Evolutionary conservation across 2,797 vertebrate genomes (phyloP), one percentile per base, ranked within the genome.

Genomic region (Anguilla megastoma): DNA sequence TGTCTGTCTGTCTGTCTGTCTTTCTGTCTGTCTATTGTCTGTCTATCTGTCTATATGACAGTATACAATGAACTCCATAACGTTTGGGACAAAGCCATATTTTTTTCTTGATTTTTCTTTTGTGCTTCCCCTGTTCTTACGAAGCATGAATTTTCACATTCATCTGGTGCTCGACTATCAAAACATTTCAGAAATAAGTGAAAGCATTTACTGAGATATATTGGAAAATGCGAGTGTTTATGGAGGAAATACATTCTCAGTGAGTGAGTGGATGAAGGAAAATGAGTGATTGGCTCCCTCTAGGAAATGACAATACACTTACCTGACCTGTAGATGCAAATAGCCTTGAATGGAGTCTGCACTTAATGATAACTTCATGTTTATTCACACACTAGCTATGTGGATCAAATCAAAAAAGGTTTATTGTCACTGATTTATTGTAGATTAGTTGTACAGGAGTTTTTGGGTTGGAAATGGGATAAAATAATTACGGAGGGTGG

Each of bases 81-180:
- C 1, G 36, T 36, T 36, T 36, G 36, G 36, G 36, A 36, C 36
- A 36, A 36, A 36, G 36, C 36, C 36, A 36, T 36, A 36, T 36
- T 36, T 36, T 36, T 36, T 36, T 36, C 36, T 36, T 36, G 1
- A 36, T 92, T 94, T 93, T 93, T 92, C 87, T 10, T 56, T 56
- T 56, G 54, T 56, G 54, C 12, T 56, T 56, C 54, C 54, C 54
- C 54, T 16, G 12, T 14, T 56, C 54, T 56, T 12, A 2, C 54
- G 54, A 6, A 5, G 60, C n/a, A 5, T 56, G 24, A 24, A n/a
- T 66, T 66, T 66, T 66, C 21, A 66, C 60, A 66, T 60, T 60
- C 18, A 52, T 60, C 21, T 18, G 21, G 58, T 66, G 24, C 60
- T n/a, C 5, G 24, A 66, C 60, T 66, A 27, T 66, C 60, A 66